A percentile compares a stretch with the other conserved stretches of the same genome.
Evolutionary conservation across 2,888 invertebrate genomes (phyloP).

Genomic region (Drosophila cognata): DNA sequence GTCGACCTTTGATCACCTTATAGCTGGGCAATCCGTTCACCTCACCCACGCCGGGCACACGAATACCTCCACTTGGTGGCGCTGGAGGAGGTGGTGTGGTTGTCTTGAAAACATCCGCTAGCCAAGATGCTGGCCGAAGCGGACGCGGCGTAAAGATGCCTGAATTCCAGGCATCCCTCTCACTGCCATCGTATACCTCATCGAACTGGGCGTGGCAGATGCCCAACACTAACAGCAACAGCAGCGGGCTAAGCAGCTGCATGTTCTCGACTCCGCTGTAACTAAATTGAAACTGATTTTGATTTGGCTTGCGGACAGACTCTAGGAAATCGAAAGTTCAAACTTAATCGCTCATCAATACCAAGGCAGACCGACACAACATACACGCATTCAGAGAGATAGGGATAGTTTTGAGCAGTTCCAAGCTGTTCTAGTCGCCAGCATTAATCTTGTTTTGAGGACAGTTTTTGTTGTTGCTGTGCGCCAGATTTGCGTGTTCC

Average conservation of each 20-base stretch:
- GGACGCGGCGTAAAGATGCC: conserved; percentile 46
- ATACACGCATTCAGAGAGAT: conserved; percentile 3
- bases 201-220: conserved; percentile 35
- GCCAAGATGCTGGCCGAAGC: conserved; percentile 42
- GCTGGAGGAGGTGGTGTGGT: neutral
- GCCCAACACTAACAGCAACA: conserved; percentile 43
- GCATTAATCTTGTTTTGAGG: conserved; percentile 47
- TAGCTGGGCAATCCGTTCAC: conserved; percentile 71
- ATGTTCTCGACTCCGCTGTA: conserved; percentile 56
- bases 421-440: conserved; percentile 43
- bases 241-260: conserved; percentile 45
- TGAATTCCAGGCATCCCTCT: conserved; percentile 14
- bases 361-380: conserved; percentile 8
- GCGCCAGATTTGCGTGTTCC: conserved; percentile 8
- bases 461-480: conserved; percentile 13
- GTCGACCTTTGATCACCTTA: conserved; percentile 68
- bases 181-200: conserved; percentile 29
- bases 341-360: conserved; percentile 51
- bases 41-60: conserved; percentile 75
- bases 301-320: conserved; percentile 28
- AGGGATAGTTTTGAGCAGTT: conserved; percentile 17
- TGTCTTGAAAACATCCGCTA: neutral
- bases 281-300: conserved; percentile 63
- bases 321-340: conserved; percentile 66
- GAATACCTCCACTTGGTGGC: conserved; percentile 45